Conservation (phyloP, 92 coral and sea anemone species). For the Actinernus sp. region DNA sequence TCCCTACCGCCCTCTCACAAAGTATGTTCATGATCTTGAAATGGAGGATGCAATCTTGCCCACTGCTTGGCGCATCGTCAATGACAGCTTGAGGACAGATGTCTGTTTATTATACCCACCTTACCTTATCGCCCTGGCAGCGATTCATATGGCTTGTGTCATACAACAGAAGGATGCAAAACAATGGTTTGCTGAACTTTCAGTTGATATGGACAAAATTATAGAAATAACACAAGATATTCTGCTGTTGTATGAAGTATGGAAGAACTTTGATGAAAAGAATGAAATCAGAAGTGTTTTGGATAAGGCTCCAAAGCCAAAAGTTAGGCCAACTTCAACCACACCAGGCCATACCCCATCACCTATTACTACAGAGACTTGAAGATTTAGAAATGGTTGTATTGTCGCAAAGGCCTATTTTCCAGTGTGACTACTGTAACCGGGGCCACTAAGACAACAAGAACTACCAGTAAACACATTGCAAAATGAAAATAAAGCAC, state of each 20-base stretch:
- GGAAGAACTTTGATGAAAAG: conserved; percentile 94
- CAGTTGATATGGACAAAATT: conserved; percentile 97
- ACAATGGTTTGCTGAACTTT: conserved; percentile 96
- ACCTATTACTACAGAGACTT: conserved; percentile 69
- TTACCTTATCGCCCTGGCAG: conserved; percentile 93
- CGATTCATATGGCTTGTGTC: conserved; percentile 98
- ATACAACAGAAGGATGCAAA: conserved; percentile 94
- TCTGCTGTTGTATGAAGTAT: conserved; percentile 90
- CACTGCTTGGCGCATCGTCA: conserved; percentile 97
- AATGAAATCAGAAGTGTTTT: conserved; percentile 77
- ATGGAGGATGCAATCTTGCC: conserved; percentile 95
- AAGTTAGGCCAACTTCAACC: conserved; percentile 93
- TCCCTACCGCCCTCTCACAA: conserved; percentile 95
- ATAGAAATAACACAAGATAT: conserved; percentile 94
- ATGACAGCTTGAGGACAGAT: conserved; percentile 97
- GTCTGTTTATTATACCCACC: conserved; percentile 92
- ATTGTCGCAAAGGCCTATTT: too few relatives aligned
- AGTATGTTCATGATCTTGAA: conserved; percentile 93
- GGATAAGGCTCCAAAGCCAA: conserved; percentile 91
- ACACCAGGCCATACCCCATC: conserved; percentile 93
- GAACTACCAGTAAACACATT: too few relatives aligned
- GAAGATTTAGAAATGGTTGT: too few relatives aligned
- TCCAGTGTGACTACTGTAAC: too few relatives aligned
- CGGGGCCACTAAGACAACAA: too few relatives aligned
- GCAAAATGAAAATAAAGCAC: too few relatives aligned